Base-by-base conservation (phyloP, 2,888 invertebrate species). In the Pardosa pseudoannulata region DNA sequence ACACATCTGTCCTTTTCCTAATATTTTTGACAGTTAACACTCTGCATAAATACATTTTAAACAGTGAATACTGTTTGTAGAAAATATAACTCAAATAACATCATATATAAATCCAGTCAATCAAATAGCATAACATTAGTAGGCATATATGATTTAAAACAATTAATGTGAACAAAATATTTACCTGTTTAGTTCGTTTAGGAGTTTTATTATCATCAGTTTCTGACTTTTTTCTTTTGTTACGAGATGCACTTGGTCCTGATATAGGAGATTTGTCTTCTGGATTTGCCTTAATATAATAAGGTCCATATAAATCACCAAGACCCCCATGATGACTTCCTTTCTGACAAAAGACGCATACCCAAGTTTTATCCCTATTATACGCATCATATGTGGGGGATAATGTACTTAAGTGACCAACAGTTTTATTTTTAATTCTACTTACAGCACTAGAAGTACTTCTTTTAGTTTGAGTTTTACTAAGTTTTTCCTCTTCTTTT, bases 251-350 rank as follows among this genome's bases (percentile, higher is more conserved):
- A 28, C 83, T 39, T 31, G 74, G 27, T 6, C 62, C 62, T n/a
- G 67, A 27, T 36, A 56, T 50, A 41, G 41, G 29, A 16, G 46
- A 39, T 39, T 87, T 79, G 41, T 50, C 27, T 62, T 29, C 71
- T n/a, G 70, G 19, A 19, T 87, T 87, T 31, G 88, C 88, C 23
- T 89, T 89, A 19, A 90, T 89, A 88, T 95, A 93, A 91, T 98
- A 98, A 0, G 98, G 98, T 0, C 98, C 98, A 91, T 97, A 98
- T 73, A 98, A 93, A 92, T 98, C 98, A 0, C 98, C 97, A 19
- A 96, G 92, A 0, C 93, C 93, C 72, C 92, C 92, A 90, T 93
- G 92, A 92, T 96, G 95, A 1, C 95, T 95, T 0, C 96, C 96
- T 82, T 94, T 93, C 90, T 95, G 96, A 92, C 98, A 98, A 91